Base-by-base conservation (phyloP, 2,113 vertebrate species). In the Danionella cerebrum region DNA sequence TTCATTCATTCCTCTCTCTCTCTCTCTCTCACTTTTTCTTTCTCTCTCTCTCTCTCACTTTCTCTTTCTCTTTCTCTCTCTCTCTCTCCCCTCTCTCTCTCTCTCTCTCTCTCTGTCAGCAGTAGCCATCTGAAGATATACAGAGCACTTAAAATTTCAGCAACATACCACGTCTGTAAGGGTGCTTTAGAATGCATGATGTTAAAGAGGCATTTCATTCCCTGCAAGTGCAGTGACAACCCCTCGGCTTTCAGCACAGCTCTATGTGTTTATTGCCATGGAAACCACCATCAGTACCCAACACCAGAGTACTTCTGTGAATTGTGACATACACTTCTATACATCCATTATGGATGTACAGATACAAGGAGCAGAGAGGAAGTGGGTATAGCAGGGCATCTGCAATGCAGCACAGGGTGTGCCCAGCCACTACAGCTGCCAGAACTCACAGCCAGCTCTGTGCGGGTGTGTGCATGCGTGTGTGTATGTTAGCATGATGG, bases 401-500 rank as follows among this genome's bases (percentile, higher is more conserved):
- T 86, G 74, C 83, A 85, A 81, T 86, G 84, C 82, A 85, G 82
- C 75, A 83, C 55, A 78, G 57, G 72, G 70, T 73, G 70, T 75
- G 75, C 57, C 65, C 62, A 35, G 18, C 41, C 41, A 4, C n/a
- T 35, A 60, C 42, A 62, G 44, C 27, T 21, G 25, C 35, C 38
- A 45, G 39, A 48, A 25, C 67, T 55, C 44, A 52, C 13, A 57
- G 36, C 35, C 58, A 42, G n/a, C n/a, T n/a, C n/a, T n/a, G n/a
- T n/a, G n/a, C n/a, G n/a, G n/a, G n/a, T 66, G 66, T 48, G 16
- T 57, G 16, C 24, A n/a, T 44, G 44, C 29, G 44, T 67, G 69
- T 53, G 24, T 60, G 24, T 52, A 13, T 39, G 53, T 50, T 36
- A 38, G 8, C 4, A 33, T 21, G 36, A 58, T 58, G 36, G 71